Evolutionary conservation across 2,113 vertebrate genomes (phyloP), one percentile per base, ranked within the genome.

Genomic region (Scophthalmus maximus): DNA sequence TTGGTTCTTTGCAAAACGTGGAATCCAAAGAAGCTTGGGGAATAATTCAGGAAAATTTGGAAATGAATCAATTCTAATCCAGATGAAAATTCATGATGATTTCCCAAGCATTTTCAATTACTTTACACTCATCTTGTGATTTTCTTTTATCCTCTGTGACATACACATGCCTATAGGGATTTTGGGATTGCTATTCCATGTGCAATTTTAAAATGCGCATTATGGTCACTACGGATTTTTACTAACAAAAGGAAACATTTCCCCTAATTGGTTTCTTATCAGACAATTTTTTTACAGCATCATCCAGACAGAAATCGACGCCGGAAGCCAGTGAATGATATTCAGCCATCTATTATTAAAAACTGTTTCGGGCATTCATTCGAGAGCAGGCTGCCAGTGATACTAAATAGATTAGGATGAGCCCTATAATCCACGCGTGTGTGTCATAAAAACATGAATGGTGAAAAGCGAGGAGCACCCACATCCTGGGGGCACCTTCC

Each of bases 301-400:
- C 59, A 65, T 36, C n/a, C 26, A 17, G 53, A 68, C 50, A 65
- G 38, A 75, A 81, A 83, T 89, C 79, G 5, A 85, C 81, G 76
- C 70, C 30, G 47, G 26, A 15, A 69, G 59, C 73, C 32, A 36
- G 68, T 25, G 66, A 76, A 78, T 78, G 78, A n/a, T 59, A 44
- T 66, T 76, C 47, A 49, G 65, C 38, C 77, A 80, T 87, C 55
- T 47, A 88, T 87, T 77, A 87, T 89, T 88, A 79, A 89, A 32
- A 88, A 85, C 55, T 52, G 66, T 79, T 79, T 51, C 73, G 70
- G 72, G 67, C 78, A 55, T 76, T 67, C 36, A 36, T n/a, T n/a
- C 25, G 68, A 88, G 55, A 63, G 50, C 75, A 22, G 74, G 49
- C 62, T 76, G 52, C 5, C 53, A 68, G 60, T 34, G 64, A 88